phyloP scores from a whole-genome alignment of 2,888 invertebrate species.

The Volucella bombylans region DNA sequence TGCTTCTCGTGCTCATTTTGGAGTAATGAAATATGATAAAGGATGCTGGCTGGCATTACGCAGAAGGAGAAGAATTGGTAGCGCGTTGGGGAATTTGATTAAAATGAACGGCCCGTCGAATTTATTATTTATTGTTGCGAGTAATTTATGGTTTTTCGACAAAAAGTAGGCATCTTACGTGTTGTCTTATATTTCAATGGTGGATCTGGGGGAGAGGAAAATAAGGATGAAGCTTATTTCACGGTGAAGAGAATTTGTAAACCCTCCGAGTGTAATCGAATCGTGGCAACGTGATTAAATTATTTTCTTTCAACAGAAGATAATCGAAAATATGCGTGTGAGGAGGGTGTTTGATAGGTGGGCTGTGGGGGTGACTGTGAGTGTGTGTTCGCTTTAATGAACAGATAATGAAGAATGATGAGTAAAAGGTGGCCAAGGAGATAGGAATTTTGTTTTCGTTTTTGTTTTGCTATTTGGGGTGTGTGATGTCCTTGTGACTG shows the following conservation, averaged over 20 bases:
- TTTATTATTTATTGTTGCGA: constrained; percentile 60
- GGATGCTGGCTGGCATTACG: constrained; percentile 2
- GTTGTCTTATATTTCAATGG: constrained; percentile 25
- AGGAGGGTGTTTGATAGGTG: too few relatives aligned
- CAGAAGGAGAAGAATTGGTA: background rate
- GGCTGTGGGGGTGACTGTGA: background rate
- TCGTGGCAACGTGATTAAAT: constrained; percentile 40
- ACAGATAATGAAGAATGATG: background rate
- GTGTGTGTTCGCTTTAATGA: background rate
- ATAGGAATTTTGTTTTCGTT: background rate
- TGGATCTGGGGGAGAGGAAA: too few relatives aligned
- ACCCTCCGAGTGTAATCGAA: constrained; percentile 49
- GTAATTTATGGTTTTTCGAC: constrained; percentile 44
- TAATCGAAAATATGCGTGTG: constrained; percentile 14
- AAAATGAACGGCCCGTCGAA: constrained; percentile 64
- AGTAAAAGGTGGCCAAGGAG: background rate
- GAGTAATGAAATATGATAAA: constrained; percentile 49
- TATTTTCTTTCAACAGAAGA: constrained; percentile 29
- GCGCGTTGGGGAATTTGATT: constrained; percentile 40
- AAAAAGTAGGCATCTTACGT: background rate
- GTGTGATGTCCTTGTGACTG: too few relatives aligned
- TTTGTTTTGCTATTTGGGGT: too few relatives aligned
- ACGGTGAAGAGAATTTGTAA: constrained; percentile 22
- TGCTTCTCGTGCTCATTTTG: constrained; percentile 8
- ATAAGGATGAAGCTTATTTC: constrained; percentile 6